A percentile compares a stretch with the other conserved stretches of the same genome.
Conservation (phyloP, 2,888 invertebrate species). For the Clusia tigrina region DNA sequence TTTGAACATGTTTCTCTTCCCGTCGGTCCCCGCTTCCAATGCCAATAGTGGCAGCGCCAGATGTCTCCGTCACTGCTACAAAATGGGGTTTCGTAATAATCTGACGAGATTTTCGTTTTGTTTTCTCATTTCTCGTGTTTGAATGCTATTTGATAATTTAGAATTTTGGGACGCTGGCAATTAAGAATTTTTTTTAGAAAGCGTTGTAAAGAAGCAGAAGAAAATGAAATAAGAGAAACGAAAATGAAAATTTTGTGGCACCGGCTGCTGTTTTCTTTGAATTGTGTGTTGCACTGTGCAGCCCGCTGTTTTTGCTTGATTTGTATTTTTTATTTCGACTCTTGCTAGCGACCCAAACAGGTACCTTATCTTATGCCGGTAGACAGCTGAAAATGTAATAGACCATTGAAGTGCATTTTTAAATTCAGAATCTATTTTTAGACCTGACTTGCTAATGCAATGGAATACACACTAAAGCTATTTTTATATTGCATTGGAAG, state of each 20-base stretch:
- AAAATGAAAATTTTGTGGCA: not conserved
- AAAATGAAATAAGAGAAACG: not conserved
- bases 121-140: not conserved
- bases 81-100: conserved; percentile 3
- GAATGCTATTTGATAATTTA: not conserved
- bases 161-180: not conserved
- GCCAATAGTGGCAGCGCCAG: not conserved
- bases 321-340: too few relatives aligned
- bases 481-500: too few relatives aligned
- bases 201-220: not conserved
- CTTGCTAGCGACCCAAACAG: too few relatives aligned
- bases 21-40: not conserved
- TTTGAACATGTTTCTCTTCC: not conserved
- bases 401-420: too few relatives aligned
- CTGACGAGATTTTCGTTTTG: not conserved
- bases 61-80: not conserved
- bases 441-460: too few relatives aligned
- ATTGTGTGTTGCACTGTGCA: too few relatives aligned
- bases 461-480: too few relatives aligned
- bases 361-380: too few relatives aligned
- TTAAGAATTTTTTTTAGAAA: not conserved
- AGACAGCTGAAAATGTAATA: too few relatives aligned
- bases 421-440: too few relatives aligned
- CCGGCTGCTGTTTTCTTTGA: not conserved
- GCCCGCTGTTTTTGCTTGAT: too few relatives aligned